Conservation (phyloP, 2,797 vertebrate species). For the Melanogrammus aeglefinus region DNA sequence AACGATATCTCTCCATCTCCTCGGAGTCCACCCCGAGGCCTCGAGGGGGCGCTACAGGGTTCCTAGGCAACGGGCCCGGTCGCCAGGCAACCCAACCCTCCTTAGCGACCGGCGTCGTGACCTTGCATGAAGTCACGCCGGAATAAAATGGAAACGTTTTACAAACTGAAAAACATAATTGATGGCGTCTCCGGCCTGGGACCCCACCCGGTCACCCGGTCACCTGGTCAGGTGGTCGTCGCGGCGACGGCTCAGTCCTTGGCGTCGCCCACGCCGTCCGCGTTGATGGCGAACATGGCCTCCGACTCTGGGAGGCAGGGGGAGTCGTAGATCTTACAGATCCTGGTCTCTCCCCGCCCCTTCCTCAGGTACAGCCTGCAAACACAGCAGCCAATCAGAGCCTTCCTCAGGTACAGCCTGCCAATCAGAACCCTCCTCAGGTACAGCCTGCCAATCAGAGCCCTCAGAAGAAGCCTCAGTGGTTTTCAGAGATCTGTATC, state of each 20-base stretch:
- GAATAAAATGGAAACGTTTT: neutral
- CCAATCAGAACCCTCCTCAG: neutral
- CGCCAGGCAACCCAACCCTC: neutral
- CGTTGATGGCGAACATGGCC: slow-evolving; percentile 96
- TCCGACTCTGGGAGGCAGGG: slow-evolving; percentile 94
- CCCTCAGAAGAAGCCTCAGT: neutral
- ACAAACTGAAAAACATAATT: neutral
- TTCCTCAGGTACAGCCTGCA: slow-evolving; percentile 39
- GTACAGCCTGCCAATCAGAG: neutral
- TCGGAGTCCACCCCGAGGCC: neutral
- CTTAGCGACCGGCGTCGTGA: neutral
- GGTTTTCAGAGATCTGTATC: too few species aligned
- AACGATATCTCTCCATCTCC: neutral
- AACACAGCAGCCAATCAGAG: too few species aligned
- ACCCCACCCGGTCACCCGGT: neutral
- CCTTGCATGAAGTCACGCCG: neutral
- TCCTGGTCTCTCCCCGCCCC: slow-evolving; percentile 91
- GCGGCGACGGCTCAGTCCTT: slow-evolving; percentile 80
- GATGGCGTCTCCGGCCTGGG: neutral
- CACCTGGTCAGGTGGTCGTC: neutral
- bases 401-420: neutral
- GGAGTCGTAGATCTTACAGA: slow-evolving; percentile 97
- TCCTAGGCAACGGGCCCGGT: neutral
- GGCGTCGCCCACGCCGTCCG: slow-evolving; percentile 93
- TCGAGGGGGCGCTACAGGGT: neutral